Base-by-base conservation (phyloP, 2,113 vertebrate genomes). In the Neoarius graeffei region DNA sequence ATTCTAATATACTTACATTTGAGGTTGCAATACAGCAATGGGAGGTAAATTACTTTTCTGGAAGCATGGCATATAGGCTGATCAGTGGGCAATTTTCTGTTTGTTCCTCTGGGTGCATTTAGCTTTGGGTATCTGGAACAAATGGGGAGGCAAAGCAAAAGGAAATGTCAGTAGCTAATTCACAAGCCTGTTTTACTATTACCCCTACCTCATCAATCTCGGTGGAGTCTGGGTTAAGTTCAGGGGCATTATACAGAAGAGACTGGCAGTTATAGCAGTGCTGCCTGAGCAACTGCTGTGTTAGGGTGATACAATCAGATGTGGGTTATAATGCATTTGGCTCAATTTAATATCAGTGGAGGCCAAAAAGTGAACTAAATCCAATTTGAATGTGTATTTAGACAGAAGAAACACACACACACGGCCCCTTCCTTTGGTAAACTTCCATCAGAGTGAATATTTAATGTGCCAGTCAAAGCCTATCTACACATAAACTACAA, bases 151-250 rank as follows among this genome's bases (percentile, higher is more conserved):
- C 83, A 87, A 50, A 35, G 73, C 67, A 67, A 81, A 56, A 81
- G 64, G 30, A 89, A 87, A 87, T 82, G 89, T 87, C 81, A 19
- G 52, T 19, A 82, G 64, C 52, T 89, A 71, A 76, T 76, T 89
- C 67, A 67, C 83, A 64, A 85, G 57, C 48, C 86, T 64, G 20
- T 64, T 87, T 30, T 81, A 67, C 87, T 82, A 66, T 87, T 81
- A 85, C 74, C 56, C 52, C 81, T 80, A 81, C 57, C 74, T 85
- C 30, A 50, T 85, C 48, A 85, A 88, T 90, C 76, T 87, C 73
- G 23, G 20, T 59, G 64, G 54, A 82, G 86, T 71, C 79, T 71
- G 66, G 77, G 77, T 57, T 69, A 48, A 52, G 54, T 69, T 81
- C 30, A 59, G 62, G 27, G 74, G 57, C 52, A 64, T 79, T 86